Evolutionary conservation across 1,140 invertebrate species (phyloP).

Genomic region (Polypedilum pembai): DNA sequence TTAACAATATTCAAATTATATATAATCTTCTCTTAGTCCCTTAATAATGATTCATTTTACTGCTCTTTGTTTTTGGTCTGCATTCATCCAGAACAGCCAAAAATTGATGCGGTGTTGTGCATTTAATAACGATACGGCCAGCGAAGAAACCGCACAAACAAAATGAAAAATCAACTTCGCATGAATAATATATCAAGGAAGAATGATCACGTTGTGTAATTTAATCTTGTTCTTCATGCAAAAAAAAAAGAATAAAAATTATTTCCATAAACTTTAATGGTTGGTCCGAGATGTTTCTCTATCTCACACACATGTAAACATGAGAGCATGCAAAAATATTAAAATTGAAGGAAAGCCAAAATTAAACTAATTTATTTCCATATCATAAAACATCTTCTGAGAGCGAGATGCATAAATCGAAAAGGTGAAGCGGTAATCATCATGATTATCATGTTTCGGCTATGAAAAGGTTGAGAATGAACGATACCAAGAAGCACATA

Average conservation of each 20-base stretch:
- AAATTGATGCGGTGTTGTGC: not conserved
- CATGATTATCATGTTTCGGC: conserved; percentile 16
- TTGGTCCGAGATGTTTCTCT: not conserved
- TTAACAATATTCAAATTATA: conserved; percentile 15
- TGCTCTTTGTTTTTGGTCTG: not conserved
- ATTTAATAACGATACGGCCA: not conserved
- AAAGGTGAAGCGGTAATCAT: conserved; percentile 17
- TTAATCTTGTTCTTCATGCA: conserved; percentile 14
- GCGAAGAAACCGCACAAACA: not conserved
- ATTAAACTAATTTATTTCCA: conserved; percentile 25
- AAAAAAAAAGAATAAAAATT: conserved; percentile 7
- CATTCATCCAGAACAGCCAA: not conserved
- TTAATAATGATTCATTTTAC: not conserved
- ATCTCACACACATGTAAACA: not conserved
- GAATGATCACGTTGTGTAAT: conserved; percentile 27
- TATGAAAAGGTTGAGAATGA: not conserved
- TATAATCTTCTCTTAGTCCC: conserved; percentile 17
- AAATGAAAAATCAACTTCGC: not conserved
- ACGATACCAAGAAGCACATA: not conserved
- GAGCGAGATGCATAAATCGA: not conserved
- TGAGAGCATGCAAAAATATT: conserved; percentile 25
- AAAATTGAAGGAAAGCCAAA: conserved; percentile 21
- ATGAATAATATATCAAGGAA: not conserved
- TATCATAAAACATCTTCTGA: not conserved
- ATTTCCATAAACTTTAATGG: conserved; percentile 23